These are phyloP conservation scores for Triplophysa bombifrons DNA, from an alignment of 2,797 vertebrate species.

Conservation along the genomic window DNA sequence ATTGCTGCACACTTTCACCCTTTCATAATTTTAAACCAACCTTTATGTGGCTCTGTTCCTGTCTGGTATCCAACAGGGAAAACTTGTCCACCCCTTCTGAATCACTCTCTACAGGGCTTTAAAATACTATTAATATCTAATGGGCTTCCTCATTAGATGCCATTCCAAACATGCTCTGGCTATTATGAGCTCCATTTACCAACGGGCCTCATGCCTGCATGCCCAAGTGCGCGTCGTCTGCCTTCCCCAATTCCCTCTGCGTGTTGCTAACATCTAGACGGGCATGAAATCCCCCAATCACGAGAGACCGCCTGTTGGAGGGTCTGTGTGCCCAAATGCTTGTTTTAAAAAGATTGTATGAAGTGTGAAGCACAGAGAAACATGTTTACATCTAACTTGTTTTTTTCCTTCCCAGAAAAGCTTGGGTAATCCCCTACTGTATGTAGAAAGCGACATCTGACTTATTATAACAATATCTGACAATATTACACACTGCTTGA, in stretches of 20 bases:
- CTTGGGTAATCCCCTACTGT: slow-evolving; percentile 20
- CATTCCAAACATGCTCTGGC: slow-evolving; percentile 71
- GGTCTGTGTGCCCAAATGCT: background rate
- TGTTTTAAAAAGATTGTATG: slow-evolving; percentile 5
- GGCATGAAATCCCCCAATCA: background rate
- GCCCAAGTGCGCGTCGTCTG: slow-evolving; percentile 67
- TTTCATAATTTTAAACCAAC: slow-evolving; percentile 23
- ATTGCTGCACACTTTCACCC: background rate
- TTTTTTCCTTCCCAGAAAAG: background rate
- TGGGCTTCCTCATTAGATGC: slow-evolving; percentile 75
- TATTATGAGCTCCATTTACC: slow-evolving; percentile 74
- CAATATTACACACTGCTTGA: background rate
- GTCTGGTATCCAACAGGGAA: slow-evolving; percentile 29
- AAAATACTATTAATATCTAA: slow-evolving; percentile 78
- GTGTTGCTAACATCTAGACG: slow-evolving; percentile 25
- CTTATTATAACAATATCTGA: no score
- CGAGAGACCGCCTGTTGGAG: background rate
- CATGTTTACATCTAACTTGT: background rate
- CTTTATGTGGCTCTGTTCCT: slow-evolving; percentile 24
- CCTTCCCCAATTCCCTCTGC: slow-evolving; percentile 45
- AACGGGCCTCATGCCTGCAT: slow-evolving; percentile 65
- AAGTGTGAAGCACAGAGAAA: background rate
- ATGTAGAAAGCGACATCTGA: background rate
- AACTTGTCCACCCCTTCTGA: slow-evolving; percentile 27
- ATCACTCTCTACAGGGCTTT: slow-evolving; percentile 67